These are phyloP conservation scores for Equus quagga DNA, from an alignment of 2,113 vertebrate genomes.

Conservation along the genomic window DNA sequence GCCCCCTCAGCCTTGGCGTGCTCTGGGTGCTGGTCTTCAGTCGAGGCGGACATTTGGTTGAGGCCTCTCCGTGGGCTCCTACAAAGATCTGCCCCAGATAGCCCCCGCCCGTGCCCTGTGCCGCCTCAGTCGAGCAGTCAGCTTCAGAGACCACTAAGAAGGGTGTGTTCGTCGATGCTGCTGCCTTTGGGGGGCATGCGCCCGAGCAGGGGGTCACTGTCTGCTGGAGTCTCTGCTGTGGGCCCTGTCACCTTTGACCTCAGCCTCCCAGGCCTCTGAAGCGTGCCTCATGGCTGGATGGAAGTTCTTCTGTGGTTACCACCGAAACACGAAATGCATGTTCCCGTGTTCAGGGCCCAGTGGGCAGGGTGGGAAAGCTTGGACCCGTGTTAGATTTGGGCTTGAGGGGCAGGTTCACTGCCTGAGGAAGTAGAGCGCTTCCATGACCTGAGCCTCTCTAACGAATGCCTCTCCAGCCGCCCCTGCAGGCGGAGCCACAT, in stretches of 20 bases:
- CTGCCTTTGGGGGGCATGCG: not conserved
- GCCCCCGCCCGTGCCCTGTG: not conserved
- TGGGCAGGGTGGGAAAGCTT: not conserved
- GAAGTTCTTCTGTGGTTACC: not conserved
- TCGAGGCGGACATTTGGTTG: not conserved
- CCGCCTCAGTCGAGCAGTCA: not conserved
- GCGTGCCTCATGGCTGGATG: not conserved
- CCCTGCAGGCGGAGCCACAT: not conserved
- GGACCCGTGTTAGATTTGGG: not conserved
- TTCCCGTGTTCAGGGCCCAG: not conserved
- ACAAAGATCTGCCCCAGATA: not conserved
- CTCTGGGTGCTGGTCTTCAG: not conserved
- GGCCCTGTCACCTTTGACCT: not conserved
- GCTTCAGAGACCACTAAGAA: not conserved
- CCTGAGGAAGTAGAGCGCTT: not conserved
- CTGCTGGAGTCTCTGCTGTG: not conserved
- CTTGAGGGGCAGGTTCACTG: not conserved
- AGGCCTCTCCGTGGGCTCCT: not conserved
- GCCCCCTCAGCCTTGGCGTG: not conserved
- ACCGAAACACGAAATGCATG: too few species aligned
- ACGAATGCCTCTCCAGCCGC: not conserved
- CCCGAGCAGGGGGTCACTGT: rapidly evolving
- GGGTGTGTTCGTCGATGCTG: too few species aligned
- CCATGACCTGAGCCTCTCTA: too few species aligned
- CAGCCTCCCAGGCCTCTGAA: not conserved